Conservation (phyloP, 2,113 vertebrate genomes). For the Cryptomyrus ogoouensis region DNA sequence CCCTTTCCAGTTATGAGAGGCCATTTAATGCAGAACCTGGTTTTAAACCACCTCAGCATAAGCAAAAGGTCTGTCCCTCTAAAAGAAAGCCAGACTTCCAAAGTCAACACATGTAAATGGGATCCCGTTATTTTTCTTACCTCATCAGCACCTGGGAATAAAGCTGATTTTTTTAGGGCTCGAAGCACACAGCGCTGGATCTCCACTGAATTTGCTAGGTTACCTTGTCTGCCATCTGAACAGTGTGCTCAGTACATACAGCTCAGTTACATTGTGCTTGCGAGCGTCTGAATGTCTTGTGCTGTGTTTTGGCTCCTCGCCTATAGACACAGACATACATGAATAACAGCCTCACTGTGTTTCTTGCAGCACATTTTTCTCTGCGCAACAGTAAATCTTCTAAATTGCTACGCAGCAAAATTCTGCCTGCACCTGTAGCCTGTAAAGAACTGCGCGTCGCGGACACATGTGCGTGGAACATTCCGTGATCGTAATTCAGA, state of each 20-base stretch:
- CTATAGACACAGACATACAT: neutral
- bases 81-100: slow-evolving; percentile 47
- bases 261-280: neutral
- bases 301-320: neutral
- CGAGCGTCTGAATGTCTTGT: neutral
- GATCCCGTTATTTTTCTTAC: slow-evolving; percentile 42
- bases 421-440: neutral
- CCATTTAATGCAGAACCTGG: neutral
- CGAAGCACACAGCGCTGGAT: neutral
- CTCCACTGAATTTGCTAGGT: neutral
- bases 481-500: neutral
- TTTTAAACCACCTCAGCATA: neutral
- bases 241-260: neutral
- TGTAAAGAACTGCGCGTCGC: neutral
- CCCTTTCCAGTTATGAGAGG: neutral
- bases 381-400: neutral
- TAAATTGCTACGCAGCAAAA: neutral
- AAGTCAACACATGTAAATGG: slow-evolving; percentile 60
- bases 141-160: slow-evolving; percentile 55
- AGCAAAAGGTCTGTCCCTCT: slow-evolving; percentile 20
- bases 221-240: slow-evolving; percentile 17
- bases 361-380: neutral
- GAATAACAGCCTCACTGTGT: neutral
- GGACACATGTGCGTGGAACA: neutral
- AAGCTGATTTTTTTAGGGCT: neutral